phyloP scores from a whole-genome alignment of 2,113 vertebrate species.

The Channa argus region DNA sequence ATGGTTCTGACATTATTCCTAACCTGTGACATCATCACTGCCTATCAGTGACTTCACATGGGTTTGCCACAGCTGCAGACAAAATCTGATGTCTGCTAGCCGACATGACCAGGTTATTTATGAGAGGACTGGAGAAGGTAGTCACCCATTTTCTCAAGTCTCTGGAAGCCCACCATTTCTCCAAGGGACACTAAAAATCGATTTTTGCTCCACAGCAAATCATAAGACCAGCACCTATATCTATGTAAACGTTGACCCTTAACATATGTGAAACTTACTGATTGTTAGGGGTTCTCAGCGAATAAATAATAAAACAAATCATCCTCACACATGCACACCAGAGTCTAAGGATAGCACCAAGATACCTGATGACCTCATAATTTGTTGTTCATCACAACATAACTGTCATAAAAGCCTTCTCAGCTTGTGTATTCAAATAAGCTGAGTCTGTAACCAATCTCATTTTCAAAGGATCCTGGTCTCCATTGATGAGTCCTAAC shows the following conservation, averaged over 20 bases:
- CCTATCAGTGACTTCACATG: constrained; percentile 74
- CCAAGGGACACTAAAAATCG: constrained; percentile 80
- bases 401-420: constrained; percentile 68
- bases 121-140: constrained; percentile 65
- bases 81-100: constrained; percentile 72
- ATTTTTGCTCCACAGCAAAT: constrained; percentile 76
- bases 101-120: constrained; percentile 79
- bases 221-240: constrained; percentile 64
- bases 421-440: constrained; percentile 67
- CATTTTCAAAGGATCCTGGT: constrained; percentile 76
- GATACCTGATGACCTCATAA: constrained; percentile 64
- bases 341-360: constrained; percentile 10
- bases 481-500: constrained; percentile 78
- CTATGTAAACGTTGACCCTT: constrained; percentile 66
- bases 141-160: constrained; percentile 73
- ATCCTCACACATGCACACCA: constrained; percentile 17
- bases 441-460: constrained; percentile 75
- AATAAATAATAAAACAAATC: constrained; percentile 63
- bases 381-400: constrained; percentile 57
- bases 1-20: constrained; percentile 83
- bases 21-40: constrained; percentile 83
- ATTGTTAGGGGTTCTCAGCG: constrained; percentile 39
- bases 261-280: constrained; percentile 48
- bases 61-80: constrained; percentile 76
- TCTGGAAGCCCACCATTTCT: constrained; percentile 57